Percentiles rank a stretch among this genome's conserved stretches.
Conservation (phyloP, 2,797 vertebrate species). For the Silurus lanzhouensis region DNA sequence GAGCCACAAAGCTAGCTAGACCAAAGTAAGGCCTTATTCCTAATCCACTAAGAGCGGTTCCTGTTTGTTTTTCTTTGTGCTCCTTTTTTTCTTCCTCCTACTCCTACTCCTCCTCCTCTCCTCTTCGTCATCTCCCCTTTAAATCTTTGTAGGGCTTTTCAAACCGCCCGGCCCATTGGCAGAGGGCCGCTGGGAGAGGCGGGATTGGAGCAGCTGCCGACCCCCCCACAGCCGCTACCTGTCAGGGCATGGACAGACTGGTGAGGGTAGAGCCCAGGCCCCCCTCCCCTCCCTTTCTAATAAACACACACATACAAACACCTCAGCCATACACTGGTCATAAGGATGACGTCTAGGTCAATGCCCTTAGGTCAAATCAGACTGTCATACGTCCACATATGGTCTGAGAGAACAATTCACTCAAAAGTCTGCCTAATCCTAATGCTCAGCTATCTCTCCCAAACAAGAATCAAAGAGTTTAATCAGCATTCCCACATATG, state of each 20-base stretch:
- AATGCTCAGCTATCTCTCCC: not conserved
- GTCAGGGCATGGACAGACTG: constrained; percentile 62
- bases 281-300: constrained; percentile 11
- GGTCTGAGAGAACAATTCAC: constrained; percentile 1
- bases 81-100: constrained; percentile 49
- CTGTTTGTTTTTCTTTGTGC: constrained; percentile 55
- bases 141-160: constrained; percentile 64
- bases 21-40: constrained; percentile 30
- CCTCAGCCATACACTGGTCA: constrained; percentile 28
- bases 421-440: constrained; percentile 3
- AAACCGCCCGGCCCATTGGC: constrained; percentile 58
- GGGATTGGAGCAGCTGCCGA: constrained; percentile 67
- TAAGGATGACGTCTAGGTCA: not conserved
- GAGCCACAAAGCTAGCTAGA: constrained; percentile 26
- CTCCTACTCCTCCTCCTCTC: constrained; percentile 49
- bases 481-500: constrained; percentile 15
- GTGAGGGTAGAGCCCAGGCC: constrained; percentile 61
- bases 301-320: constrained; percentile 29
- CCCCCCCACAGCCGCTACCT: constrained; percentile 60
- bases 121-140: constrained; percentile 49
- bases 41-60: constrained; percentile 52
- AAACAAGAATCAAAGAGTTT: constrained; percentile 1
- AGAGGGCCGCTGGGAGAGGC: constrained; percentile 65
- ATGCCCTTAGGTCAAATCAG: constrained; percentile 6
- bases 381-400: not conserved